Evolutionary conservation across 2,797 vertebrate genomes (phyloP), one percentile per base, ranked within the genome.

Genomic region (Botia kubotai): DNA sequence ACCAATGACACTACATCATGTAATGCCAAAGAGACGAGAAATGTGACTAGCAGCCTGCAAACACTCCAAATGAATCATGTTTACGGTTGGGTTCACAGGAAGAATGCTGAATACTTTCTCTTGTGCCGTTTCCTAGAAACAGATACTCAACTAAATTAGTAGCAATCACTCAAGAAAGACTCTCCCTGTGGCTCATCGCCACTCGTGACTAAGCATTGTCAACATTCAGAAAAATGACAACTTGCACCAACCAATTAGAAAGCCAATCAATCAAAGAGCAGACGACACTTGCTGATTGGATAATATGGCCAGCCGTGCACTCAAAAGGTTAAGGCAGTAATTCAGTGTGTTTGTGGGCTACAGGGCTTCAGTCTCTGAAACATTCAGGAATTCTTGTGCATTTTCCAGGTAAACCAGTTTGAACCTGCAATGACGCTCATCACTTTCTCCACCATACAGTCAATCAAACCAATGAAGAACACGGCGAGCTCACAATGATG

Each of bases 401-500:
- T 81, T 88, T 88, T 87, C 82, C 85, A 74, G 76, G 87, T 85
- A 83, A 91, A 92, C 91, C 89, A 92, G 92, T 93, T 91, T 67
- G 84, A 92, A 93, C 92, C 91, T 92, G 92, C 87, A 89, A 82
- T 74, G 14, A 85, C 12, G 71, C 89, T 88, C 74, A 29, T 81
- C 57, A 67, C 75, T 81, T 62, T 63, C 74, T 65, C 83, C 52
- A 58, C 17, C 48, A 79, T 65, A 39, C 3, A 65, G 19, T 67
- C 60, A 67, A 55, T 3, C 13, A 73, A 58, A 66, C 55, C 16
- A 39, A 57, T 2, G 6, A 43, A 72, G 48, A 8, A 63, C n/a
- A 53, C 39, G 63, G n/a, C 29, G 19, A 55, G 58, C 58, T 53
- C 48, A 72, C 0, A 50, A 5, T 6, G 39, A 62, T 50, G 4